Evolutionary conservation across 2,113 vertebrate species (phyloP), one percentile per base, ranked within the genome.

Genomic region (Proterorhinus semilunaris): DNA sequence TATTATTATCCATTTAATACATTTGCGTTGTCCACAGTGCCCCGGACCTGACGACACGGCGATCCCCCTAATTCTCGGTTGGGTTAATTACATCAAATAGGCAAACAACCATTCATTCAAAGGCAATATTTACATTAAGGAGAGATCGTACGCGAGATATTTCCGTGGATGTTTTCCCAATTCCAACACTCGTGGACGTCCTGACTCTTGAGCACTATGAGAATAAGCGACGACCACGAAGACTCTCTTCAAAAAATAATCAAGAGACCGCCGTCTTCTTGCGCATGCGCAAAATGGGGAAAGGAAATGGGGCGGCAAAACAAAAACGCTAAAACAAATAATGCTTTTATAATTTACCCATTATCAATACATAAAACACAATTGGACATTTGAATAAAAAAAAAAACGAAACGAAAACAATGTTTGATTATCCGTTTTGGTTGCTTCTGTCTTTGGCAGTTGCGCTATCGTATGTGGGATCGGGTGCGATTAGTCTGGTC

Each of bases 401-500:
- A 47, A 5, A 47, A 50, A 3, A 36, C 27, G 4, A 36, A 36
- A 36, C 2, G 0, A 50, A 12, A 10, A 21, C 21, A 21, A 21
- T 21, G 21, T 21, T 21, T 21, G 49, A 50, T 50, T 3, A 50
- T 50, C 13, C 4, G 49, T 27, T 55, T 55, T 17, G 17, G 16
- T 27, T 55, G 17, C 53, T 55, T 27, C 9, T 10, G 53, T 55
- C 53, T 54, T 8, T 9, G 13, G 5, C 49, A 50, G 49, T 12
- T 12, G 4, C 27, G 27, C 27, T 36, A 36, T 17, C 16, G n/a
- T 54, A 7, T n/a, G 7, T 53, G 51, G 5, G 55, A 6, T 58
- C 55, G 8, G 36, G 58, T 61, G 83, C 54, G 78, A 81, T 71
- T 87, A 0, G 44, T 81, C 57, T 6, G 57, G 82, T 7, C 80